A percentile compares a stretch with the other conserved stretches of the same genome.
These are phyloP conservation scores for Chloromyia formosa DNA, from an alignment of 2,888 invertebrate species.

Conservation along the genomic window DNA sequence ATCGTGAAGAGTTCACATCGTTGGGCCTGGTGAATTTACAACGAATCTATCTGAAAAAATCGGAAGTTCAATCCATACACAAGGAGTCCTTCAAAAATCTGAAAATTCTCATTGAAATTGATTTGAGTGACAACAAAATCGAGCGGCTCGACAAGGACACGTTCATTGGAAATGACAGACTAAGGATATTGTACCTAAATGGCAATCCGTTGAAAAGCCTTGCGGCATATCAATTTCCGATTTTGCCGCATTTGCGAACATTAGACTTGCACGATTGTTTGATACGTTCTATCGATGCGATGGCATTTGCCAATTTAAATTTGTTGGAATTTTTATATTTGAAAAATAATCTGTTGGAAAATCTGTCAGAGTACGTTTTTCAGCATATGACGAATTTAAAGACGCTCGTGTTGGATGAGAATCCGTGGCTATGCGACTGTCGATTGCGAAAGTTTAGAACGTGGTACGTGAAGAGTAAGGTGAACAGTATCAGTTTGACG, in stretches of 20 bases:
- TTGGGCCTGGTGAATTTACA: conserved; percentile 85
- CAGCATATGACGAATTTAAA: conserved; percentile 80
- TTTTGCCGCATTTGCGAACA: conserved; percentile 80
- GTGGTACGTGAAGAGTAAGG: conserved; percentile 82
- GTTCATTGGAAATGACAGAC: conserved; percentile 84
- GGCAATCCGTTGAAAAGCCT: conserved; percentile 83
- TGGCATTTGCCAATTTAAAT: conserved; percentile 79
- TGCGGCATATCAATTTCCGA: conserved; percentile 81
- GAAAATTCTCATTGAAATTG: conserved; percentile 85
- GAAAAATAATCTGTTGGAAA: conserved; percentile 80
- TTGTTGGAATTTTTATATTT: conserved; percentile 80
- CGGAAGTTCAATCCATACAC: conserved; percentile 79
- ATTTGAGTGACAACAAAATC: conserved; percentile 84
- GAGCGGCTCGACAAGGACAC: conserved; percentile 79
- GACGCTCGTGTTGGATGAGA: conserved; percentile 81
- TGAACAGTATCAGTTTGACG: conserved; percentile 77
- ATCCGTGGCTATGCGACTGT: conserved; percentile 93
- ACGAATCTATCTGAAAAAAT: conserved; percentile 79
- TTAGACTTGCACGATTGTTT: conserved; percentile 84
- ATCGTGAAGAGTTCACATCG: conserved; percentile 80
- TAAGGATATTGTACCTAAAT: conserved; percentile 79
- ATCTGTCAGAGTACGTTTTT: conserved; percentile 73
- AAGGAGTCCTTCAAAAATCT: conserved; percentile 87
- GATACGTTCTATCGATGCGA: conserved; percentile 76
- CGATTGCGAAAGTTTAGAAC: conserved; percentile 82